phyloP scores from a whole-genome alignment of 2,888 invertebrate species.

The Carpatolechia fugitivella region DNA sequence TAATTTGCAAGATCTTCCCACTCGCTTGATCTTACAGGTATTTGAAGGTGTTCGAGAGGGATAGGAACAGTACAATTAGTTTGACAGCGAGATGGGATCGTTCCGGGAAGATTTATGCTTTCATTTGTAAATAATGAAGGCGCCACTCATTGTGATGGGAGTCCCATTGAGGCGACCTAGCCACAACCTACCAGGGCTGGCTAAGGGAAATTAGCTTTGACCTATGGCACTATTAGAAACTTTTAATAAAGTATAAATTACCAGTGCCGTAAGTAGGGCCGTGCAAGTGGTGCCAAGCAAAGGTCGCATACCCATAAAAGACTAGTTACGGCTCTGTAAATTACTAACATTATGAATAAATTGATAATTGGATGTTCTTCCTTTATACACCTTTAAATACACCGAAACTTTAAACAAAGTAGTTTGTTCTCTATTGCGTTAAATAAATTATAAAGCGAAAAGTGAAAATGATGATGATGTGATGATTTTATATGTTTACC shows the following conservation, averaged over 20 bases:
- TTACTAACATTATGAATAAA: no score
- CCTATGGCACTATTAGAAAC: no score
- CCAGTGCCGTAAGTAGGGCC: background rate
- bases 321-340: no score
- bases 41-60: conserved; percentile 24
- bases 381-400: no score
- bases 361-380: no score
- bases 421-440: no score
- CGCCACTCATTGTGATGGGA: conserved; percentile 74
- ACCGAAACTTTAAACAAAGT: no score
- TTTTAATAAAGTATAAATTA: background rate
- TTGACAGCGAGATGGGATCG: conserved; percentile 45
- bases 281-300: no score
- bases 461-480: no score
- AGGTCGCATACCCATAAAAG: no score
- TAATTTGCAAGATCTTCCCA: conserved; percentile 22
- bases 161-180: conserved; percentile 66
- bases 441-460: no score
- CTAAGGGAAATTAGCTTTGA: background rate
- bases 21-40: conserved; percentile 19
- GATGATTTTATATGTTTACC: no score
- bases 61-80: conserved; percentile 40
- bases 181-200: conserved; percentile 57
- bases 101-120: conserved; percentile 67
- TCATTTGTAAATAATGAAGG: conserved; percentile 76